A percentile compares a stretch with the other conserved stretches of the same genome.
Conservation (phyloP, 2,888 invertebrate genomes). For the Aquatica leii region DNA sequence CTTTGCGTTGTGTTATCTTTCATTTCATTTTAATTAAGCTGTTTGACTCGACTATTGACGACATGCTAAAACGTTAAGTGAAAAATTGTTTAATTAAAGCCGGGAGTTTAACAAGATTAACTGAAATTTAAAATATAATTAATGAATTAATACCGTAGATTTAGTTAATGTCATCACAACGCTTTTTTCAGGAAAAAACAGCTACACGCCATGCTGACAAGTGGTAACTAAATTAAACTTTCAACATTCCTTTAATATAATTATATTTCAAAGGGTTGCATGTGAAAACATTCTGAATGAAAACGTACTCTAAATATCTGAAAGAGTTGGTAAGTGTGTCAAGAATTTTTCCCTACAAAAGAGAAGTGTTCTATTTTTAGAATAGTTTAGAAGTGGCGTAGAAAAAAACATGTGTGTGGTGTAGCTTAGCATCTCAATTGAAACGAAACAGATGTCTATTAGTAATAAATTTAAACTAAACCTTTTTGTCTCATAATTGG, state of each 20-base stretch:
- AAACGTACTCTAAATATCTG: constrained; percentile 2
- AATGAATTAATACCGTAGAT: no score
- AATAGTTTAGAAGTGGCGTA: constrained; percentile 3
- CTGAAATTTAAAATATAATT: not conserved
- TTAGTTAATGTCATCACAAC: not conserved
- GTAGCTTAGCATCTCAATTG: not conserved
- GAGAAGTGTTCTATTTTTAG: constrained; percentile 10
- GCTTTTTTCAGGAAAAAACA: not conserved
- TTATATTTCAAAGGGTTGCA: not conserved
- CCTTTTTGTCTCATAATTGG: no score
- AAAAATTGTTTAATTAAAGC: constrained; percentile 3
- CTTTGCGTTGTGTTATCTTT: not conserved
- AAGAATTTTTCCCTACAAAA: not conserved
- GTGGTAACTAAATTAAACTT: not conserved
- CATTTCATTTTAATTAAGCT: constrained; percentile 6
- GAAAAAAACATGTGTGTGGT: not conserved
- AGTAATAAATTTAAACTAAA: not conserved
- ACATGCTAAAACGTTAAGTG: constrained; percentile 1
- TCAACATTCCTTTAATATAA: not conserved
- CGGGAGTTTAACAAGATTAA: constrained; percentile 4
- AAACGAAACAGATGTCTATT: not conserved
- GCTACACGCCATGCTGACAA: not conserved
- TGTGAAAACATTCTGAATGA: not conserved
- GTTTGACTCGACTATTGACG: not conserved
- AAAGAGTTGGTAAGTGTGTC: constrained; percentile 1